Evolutionary conservation across 2,797 vertebrate genomes (phyloP).

Genomic region (Chanos chanos): DNA sequence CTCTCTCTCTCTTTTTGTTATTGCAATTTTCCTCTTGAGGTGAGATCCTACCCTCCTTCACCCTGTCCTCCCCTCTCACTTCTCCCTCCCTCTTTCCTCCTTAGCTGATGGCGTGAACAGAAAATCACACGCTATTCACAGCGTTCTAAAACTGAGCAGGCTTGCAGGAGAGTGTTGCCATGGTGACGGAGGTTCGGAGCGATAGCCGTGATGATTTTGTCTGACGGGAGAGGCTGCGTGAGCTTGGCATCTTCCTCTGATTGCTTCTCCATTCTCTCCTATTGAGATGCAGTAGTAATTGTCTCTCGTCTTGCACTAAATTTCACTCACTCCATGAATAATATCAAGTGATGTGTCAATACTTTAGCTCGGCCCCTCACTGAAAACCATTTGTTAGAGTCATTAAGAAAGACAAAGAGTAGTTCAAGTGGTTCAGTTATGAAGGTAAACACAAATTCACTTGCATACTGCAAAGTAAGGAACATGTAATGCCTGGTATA

Average conservation of each 20-base stretch:
- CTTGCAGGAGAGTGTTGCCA: conserved; percentile 29
- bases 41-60: conserved; percentile 12
- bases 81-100: neutral
- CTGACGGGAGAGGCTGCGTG: conserved; percentile 16
- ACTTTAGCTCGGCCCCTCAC: too few species aligned
- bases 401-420: too few species aligned
- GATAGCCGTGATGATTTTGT: conserved; percentile 14
- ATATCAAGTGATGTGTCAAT: too few species aligned
- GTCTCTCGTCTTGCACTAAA: too few species aligned
- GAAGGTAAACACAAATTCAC: too few species aligned
- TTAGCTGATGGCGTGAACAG: neutral
- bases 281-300: too few species aligned
- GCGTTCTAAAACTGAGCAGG: conserved; percentile 22
- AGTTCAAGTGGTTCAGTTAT: too few species aligned
- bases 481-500: too few species aligned
- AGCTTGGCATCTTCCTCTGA: conserved; percentile 10
- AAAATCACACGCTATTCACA: conserved; percentile 29
- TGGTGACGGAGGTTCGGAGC: conserved; percentile 23
- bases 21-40: neutral
- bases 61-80: neutral
- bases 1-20: conserved; percentile 18
- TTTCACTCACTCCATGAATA: too few species aligned
- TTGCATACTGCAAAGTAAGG: too few species aligned
- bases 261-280: neutral
- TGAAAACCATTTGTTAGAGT: too few species aligned